These are phyloP conservation scores for Cephus pulcher DNA, from an alignment of 2,888 invertebrate genomes.

Conservation along the genomic window DNA sequence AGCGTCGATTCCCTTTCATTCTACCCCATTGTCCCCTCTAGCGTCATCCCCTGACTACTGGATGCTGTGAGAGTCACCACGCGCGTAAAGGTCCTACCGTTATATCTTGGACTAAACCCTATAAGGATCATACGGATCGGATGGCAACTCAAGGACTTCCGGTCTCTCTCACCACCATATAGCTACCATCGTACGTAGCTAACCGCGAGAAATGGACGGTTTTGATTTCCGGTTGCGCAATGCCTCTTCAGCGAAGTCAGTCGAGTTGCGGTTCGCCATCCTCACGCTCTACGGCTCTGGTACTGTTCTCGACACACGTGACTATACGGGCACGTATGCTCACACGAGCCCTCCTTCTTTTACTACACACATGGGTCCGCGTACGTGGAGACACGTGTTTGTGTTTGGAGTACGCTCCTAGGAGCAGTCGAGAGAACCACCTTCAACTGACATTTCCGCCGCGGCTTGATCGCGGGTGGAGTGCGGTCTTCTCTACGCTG, in stretches of 20 bases:
- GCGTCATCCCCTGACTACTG: neutral
- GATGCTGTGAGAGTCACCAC: neutral
- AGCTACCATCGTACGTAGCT: slow-evolving; percentile 19
- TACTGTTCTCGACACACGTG: neutral
- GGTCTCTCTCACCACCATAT: neutral
- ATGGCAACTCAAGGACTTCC: neutral
- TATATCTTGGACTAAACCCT: neutral
- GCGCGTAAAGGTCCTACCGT: neutral
- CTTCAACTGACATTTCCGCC: slow-evolving; percentile 14
- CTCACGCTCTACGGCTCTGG: slow-evolving; percentile 24
- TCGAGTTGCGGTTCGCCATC: slow-evolving; percentile 45
- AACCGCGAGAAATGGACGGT: slow-evolving; percentile 41
- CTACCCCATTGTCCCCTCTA: neutral
- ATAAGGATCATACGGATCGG: neutral
- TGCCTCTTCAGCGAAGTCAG: slow-evolving; percentile 28
- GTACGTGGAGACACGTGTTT: neutral
- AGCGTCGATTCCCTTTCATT: neutral
- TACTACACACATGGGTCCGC: neutral
- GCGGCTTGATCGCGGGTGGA: neutral
- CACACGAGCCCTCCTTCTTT: neutral
- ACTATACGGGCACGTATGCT: neutral
- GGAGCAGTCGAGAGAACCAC: neutral
- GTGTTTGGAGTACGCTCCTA: neutral
- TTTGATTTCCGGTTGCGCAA: slow-evolving; percentile 48
- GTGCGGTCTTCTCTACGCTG: neutral